phyloP scores from a whole-genome alignment of 2,113 vertebrate genomes.

The zebrafish (Danio rerio) region GRCz12tu NC_133192.1:12468501-12469000 shows the following conservation, averaged over 20 bases:
- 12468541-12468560: too few species aligned
- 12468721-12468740: background rate
- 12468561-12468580: too few species aligned
- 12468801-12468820: slow-evolving; percentile 26
- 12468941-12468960: slow-evolving; percentile 53
- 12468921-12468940: slow-evolving; percentile 35
- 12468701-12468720: background rate
- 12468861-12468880: background rate
- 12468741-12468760: slow-evolving; percentile 45
- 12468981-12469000: slow-evolving; percentile 12
- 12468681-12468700: background rate
- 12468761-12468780: slow-evolving; percentile 16
- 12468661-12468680: background rate
- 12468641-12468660: too few species aligned
- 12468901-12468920: background rate
- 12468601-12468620: too few species aligned
- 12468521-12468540: too few species aligned
- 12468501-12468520: too few species aligned
- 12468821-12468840: slow-evolving; percentile 5
- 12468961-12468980: slow-evolving; percentile 56
- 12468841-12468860: slow-evolving; percentile 25
- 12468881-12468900: slow-evolving; percentile 49
- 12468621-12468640: too few species aligned
- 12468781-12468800: slow-evolving; percentile 25
- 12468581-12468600: too few species aligned